Evolutionary conservation across 92 coral and sea anemone species (phyloP).

Genomic region (Virgularia gustaviana): DNA sequence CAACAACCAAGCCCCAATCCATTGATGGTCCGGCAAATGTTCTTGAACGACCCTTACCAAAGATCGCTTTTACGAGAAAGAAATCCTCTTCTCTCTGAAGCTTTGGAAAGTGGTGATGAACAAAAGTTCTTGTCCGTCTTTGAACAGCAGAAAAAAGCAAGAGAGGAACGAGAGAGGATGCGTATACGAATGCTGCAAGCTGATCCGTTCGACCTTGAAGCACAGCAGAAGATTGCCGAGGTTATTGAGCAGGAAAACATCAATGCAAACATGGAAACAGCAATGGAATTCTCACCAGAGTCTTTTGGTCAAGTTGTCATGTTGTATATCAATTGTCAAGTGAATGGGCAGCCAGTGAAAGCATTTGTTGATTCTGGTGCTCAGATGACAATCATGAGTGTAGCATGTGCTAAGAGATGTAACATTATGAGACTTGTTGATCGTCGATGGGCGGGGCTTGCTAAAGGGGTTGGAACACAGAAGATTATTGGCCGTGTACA

Average conservation of each 20-base stretch:
- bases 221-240: constrained; percentile 91
- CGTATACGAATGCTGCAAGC: constrained; percentile 90
- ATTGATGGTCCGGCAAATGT: constrained; percentile 74
- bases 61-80: constrained; percentile 78
- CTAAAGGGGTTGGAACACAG: constrained; percentile 97
- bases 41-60: constrained; percentile 79
- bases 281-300: constrained; percentile 94
- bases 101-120: constrained; percentile 68
- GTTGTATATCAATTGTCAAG: constrained; percentile 84
- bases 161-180: constrained; percentile 73
- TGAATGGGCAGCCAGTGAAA: constrained; percentile 91
- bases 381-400: constrained; percentile 98
- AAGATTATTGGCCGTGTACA: constrained; percentile 95
- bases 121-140: constrained; percentile 70
- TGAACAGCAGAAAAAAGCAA: constrained; percentile 67
- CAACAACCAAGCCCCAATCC: constrained; percentile 59
- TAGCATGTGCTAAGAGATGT: constrained; percentile 93
- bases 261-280: constrained; percentile 94
- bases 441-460: constrained; percentile 90
- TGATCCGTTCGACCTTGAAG: constrained; percentile 82
- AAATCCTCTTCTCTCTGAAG: constrained; percentile 87
- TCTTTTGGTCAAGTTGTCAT: constrained; percentile 88
- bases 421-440: constrained; percentile 82
- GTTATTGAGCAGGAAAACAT: constrained; percentile 87
- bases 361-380: constrained; percentile 99